These are phyloP conservation scores for Struthidea cinerea DNA, from an alignment of 2,113 vertebrate species.

Conservation along the genomic window DNA sequence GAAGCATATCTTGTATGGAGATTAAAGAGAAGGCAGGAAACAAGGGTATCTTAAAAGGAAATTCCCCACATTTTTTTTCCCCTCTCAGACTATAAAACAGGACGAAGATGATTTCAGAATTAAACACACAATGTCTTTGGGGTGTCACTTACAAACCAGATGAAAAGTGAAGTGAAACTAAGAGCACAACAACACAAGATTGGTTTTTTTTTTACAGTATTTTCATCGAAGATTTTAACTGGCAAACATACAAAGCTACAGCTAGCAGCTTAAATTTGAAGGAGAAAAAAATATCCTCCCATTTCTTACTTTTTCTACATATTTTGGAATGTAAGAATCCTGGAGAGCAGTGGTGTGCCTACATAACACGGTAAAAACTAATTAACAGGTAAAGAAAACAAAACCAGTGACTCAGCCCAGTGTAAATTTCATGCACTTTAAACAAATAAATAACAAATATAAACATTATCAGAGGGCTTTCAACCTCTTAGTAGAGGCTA, in stretches of 20 bases:
- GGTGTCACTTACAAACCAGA: neutral
- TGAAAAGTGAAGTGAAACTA: neutral
- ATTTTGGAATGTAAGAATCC: neutral
- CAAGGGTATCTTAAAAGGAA: slow-evolving; percentile 29
- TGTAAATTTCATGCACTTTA: neutral
- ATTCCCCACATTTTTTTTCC: neutral
- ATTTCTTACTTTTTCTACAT: neutral
- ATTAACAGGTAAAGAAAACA: neutral
- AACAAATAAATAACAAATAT: neutral
- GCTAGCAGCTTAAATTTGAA: neutral
- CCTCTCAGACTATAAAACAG: neutral
- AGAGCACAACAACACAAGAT: neutral
- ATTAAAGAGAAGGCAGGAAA: slow-evolving; percentile 34
- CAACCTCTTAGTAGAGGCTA: neutral
- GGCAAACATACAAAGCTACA: neutral
- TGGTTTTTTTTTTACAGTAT: neutral
- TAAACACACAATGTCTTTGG: neutral
- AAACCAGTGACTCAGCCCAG: neutral
- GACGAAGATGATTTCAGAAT: neutral
- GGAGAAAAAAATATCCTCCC: neutral
- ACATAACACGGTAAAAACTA: neutral
- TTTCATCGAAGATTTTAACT: neutral
- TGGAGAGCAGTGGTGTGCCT: neutral
- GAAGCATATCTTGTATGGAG: neutral
- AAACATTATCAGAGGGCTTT: neutral